These are phyloP conservation scores for Macquaria ambigua DNA, from an alignment of 2,113 vertebrate species.

Conservation along the genomic window DNA sequence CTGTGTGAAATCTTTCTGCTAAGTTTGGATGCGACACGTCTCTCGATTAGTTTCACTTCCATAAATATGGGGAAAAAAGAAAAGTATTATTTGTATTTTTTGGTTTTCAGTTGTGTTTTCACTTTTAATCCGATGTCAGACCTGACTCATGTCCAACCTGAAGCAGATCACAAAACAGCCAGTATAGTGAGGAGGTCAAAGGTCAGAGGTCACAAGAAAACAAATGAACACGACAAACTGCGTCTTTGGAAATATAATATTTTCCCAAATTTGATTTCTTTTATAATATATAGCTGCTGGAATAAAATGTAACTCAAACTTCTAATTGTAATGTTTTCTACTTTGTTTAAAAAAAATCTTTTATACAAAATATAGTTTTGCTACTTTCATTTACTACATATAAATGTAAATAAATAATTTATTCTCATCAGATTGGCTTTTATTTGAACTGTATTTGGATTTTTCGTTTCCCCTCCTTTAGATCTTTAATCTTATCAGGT, in stretches of 20 bases:
- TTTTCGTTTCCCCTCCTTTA: too few relatives aligned
- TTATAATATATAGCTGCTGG: background rate
- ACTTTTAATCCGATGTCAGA: too few relatives aligned
- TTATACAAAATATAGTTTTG: background rate
- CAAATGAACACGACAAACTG: background rate
- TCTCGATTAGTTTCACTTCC: background rate
- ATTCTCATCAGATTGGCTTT: background rate
- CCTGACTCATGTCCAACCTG: background rate
- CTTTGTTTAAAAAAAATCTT: background rate
- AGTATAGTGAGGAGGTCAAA: background rate
- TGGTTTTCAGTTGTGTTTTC: background rate
- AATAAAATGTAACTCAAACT: background rate
- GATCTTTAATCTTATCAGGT: background rate
- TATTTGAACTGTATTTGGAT: background rate
- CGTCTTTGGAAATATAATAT: background rate
- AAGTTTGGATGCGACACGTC: background rate
- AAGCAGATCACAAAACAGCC: background rate
- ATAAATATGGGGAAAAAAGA: background rate
- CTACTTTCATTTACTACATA: background rate
- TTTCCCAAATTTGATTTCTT: background rate
- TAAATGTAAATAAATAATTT: background rate
- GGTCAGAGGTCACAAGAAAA: background rate
- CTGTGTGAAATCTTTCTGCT: background rate
- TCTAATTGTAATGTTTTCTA: background rate
- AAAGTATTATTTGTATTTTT: background rate